Percentiles rank a stretch among this genome's conserved stretches.
Evolutionary conservation across 2,797 vertebrate species (phyloP).

Genomic region (Malurus splendens): DNA sequence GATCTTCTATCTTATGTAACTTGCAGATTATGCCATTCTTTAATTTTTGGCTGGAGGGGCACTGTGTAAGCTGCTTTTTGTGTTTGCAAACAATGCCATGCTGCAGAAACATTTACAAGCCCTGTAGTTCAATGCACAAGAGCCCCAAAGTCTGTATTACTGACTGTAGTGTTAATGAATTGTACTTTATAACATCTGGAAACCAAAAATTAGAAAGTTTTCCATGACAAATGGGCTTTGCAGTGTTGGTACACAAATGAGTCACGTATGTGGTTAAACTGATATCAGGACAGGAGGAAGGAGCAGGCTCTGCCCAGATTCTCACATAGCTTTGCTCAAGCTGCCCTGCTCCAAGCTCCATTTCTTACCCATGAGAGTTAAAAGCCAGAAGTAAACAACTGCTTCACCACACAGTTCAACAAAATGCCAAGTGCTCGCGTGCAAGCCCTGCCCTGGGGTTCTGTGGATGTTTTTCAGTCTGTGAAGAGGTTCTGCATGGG

Average conservation of each 20-base stretch:
- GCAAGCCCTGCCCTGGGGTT: neutral
- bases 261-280: neutral
- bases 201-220: neutral
- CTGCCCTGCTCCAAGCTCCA: neutral
- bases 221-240: neutral
- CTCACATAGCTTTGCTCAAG: neutral
- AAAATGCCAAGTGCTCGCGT: neutral
- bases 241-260: neutral
- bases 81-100: neutral
- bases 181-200: neutral
- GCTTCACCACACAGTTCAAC: neutral
- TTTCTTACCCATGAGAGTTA: neutral
- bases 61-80: no score
- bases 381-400: neutral
- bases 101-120: neutral
- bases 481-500: neutral
- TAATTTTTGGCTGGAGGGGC: neutral
- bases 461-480: neutral
- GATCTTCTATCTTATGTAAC: neutral
- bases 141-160: rapidly evolving
- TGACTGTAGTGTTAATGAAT: neutral
- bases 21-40: neutral
- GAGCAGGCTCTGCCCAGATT: neutral
- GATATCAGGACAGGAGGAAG: neutral
- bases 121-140: neutral